Conservation (phyloP, 2,113 vertebrate genomes). For the Ammodytes dubius region DNA sequence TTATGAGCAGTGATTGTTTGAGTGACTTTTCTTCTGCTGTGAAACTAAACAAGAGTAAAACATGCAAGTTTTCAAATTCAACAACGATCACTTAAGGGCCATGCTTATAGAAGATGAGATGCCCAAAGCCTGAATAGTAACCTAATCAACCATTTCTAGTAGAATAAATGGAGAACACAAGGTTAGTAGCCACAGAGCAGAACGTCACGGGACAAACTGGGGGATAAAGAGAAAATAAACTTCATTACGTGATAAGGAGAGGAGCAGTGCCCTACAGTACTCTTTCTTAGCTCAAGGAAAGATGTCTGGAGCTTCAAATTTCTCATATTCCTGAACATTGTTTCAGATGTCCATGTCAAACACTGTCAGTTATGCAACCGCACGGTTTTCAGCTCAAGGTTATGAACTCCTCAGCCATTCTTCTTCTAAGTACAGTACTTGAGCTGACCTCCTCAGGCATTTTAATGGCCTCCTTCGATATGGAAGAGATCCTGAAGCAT, state of each 20-base stretch:
- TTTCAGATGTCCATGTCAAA: neutral
- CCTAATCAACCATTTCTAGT: neutral
- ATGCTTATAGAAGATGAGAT: neutral
- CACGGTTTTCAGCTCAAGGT: slow-evolving; percentile 19
- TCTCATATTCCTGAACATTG: neutral
- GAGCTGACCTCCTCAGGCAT: slow-evolving; percentile 55
- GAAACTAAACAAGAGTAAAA: neutral
- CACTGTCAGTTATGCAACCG: slow-evolving; percentile 13
- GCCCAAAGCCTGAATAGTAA: neutral
- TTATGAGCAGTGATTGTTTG: neutral
- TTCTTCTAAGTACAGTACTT: slow-evolving; percentile 26
- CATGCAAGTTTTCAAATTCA: neutral
- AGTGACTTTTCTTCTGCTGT: neutral
- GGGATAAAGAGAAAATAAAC: neutral
- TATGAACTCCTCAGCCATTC: slow-evolving; percentile 21
- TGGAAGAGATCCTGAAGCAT: slow-evolving; percentile 15
- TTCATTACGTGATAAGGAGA: neutral
- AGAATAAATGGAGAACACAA: neutral
- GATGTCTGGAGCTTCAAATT: neutral
- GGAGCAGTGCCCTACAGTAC: neutral
- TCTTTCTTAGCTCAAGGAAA: neutral
- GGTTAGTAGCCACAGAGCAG: neutral
- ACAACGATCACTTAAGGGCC: neutral
- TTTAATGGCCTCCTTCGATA: slow-evolving; percentile 49
- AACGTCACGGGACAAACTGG: neutral